Evolutionary conservation across 2,888 invertebrate species (phyloP), one percentile per base, ranked within the genome.

Genomic region (Stenolophus ochropezus): DNA sequence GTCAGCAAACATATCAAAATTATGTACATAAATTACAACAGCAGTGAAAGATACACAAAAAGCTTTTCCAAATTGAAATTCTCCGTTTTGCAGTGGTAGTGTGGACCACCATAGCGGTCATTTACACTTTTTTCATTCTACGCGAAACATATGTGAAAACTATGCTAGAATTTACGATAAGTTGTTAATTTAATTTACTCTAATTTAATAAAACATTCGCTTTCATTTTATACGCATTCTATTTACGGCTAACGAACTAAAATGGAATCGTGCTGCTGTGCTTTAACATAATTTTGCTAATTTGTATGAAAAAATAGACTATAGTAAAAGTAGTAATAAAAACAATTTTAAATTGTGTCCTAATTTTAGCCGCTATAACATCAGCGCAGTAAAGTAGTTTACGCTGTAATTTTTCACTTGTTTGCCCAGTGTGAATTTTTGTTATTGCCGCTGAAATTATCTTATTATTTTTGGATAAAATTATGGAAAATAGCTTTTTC

Each of bases 291-390:
- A 65, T 27, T 16, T 33, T 16, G 8, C 33, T 65, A 33, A 65
- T 65, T 65, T 18, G 65, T 65, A 25, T 14, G 65, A 65, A 33
- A 65, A 65, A 65, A 65, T 33, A 23, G 21, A 25, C 61, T 61
- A 65, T 65, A 14, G 8, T 65, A 33, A 65, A 65, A 65, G 27
- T 65, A 33, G 27, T 33, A 65, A 33, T 65, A 27, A 65, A 65
- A 65, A 65, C 8, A 42, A 42, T 42, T 42, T 42, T 42, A 42
- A 42, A 42, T 11, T 42, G 33, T 42, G 33, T 8, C 33, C 33
- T 42, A 42, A 42, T 42, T 42, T 4, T 11, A 42, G 33, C 33
- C 1, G 33, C 11, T 1, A 11, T 42, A 42, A 42, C 33, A 42
- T 42, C 33, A 42, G 11, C 33, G 16, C 16, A 65, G 16, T 16